Percentiles rank a stretch among this genome's conserved stretches.
Conservation (phyloP, 2,113 vertebrate species). For the Brachyistius frenatus region DNA sequence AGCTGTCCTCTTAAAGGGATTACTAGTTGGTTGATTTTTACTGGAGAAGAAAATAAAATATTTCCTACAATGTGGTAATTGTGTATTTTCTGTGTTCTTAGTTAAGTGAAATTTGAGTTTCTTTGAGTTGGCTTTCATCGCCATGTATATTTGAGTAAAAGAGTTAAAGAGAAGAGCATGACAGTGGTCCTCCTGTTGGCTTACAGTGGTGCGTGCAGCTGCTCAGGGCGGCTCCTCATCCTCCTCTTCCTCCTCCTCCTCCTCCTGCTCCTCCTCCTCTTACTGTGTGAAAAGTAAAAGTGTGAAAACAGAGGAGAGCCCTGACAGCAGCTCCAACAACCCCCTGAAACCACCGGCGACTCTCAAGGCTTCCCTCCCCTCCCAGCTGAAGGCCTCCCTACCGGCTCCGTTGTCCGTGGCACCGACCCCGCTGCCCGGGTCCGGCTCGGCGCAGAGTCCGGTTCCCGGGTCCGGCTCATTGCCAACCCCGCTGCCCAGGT, state of each 20-base stretch:
- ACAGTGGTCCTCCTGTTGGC: constrained; percentile 22
- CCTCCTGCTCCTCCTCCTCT: constrained; percentile 36
- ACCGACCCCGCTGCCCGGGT: background rate
- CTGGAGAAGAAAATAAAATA: too few relatives aligned
- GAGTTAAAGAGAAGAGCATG: too few relatives aligned
- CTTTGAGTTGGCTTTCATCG: too few relatives aligned
- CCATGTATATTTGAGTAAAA: too few relatives aligned
- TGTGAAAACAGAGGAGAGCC: constrained; percentile 41
- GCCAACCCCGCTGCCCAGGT: background rate
- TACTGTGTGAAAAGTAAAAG: constrained; percentile 61
- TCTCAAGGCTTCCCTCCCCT: constrained; percentile 42
- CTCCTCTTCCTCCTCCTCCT: too few relatives aligned
- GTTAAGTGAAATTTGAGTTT: too few relatives aligned
- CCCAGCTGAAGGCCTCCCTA: constrained; percentile 53
- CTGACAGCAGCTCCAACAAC: constrained; percentile 40
- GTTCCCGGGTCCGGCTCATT: constrained; percentile 17
- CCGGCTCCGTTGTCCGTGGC: constrained; percentile 41
- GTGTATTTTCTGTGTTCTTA: too few relatives aligned
- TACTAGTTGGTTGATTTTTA: too few relatives aligned
- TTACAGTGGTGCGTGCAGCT: constrained; percentile 69
- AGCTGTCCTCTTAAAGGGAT: too few relatives aligned
- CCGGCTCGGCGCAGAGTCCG: too few relatives aligned
- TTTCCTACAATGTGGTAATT: too few relatives aligned
- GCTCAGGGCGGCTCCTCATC: constrained; percentile 62
- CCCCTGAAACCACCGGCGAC: constrained; percentile 39